Evolutionary conservation across 2,888 invertebrate species (phyloP), one percentile per base, ranked within the genome.

Genomic region (Anagyrus pseudococci): DNA sequence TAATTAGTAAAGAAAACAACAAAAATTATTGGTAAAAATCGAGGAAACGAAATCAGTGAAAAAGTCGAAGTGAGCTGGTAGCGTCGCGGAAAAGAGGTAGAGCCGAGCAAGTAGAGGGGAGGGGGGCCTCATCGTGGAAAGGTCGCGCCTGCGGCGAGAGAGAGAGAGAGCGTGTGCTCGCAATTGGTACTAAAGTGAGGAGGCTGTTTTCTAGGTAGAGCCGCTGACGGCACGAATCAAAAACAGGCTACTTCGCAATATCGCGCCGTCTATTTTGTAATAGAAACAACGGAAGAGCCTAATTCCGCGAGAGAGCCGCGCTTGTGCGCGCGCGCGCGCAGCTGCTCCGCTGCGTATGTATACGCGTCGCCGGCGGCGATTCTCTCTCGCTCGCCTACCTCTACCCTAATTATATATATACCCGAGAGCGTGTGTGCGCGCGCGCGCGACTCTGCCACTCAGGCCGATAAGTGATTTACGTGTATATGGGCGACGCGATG

Each of bases 261-360:
- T 78, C 77, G 73, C 70, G 75, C 73, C 77, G 73, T 79, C 78
- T 79, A 80, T 80, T 80, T 80, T 78, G 78, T 80, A 80, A 80
- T 80, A 80, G 80, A 79, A 79, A 79, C 79, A 78, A 79, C 79
- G 79, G 79, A 79, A 79, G 79, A 77, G 73, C 77, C 77, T 76
- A 79, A 79, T 79, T 79, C 74, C 73, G 73, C 75, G 75, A 73
- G 67, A 58, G 68, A 29, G 58, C 67, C 71, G 65, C 68, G 60
- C 50, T 50, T 44, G 37, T 37, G 26, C 19, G 19, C 44, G 19
- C 44, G 19, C 44, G 20, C 50, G 29, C 37, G 37, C 23, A 40
- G 20, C 23, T 17, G 15, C 52, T 40, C 40, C 22, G 22, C n/a
- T 48, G 26, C 25, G 17, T 37, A 37, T 13, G 52, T 23, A 52